A percentile compares a stretch with the other conserved stretches of the same genome.
These are phyloP conservation scores for Arrhamphus sclerolepis DNA, from an alignment of 2,797 vertebrate species.

Conservation along the genomic window DNA sequence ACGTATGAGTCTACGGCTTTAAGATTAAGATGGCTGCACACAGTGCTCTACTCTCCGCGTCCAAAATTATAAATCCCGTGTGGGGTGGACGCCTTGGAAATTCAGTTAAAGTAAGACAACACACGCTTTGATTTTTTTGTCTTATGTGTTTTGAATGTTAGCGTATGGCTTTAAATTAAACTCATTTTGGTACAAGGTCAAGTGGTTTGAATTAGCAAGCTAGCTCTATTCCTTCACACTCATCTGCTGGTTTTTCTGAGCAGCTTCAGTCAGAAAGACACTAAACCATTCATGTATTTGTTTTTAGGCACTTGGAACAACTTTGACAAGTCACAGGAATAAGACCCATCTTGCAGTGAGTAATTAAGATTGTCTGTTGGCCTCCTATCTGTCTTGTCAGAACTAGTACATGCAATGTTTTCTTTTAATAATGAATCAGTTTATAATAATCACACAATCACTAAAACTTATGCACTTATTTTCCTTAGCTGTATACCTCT, in stretches of 20 bases:
- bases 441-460: too few relatives aligned
- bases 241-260: too few relatives aligned
- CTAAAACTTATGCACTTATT: too few relatives aligned
- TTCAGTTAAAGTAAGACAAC: conserved; percentile 72
- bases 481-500: too few relatives aligned
- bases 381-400: too few relatives aligned
- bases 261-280: neutral
- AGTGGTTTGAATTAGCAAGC: conserved; percentile 3
- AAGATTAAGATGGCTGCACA: conserved; percentile 76
- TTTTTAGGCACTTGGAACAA: conserved; percentile 74
- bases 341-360: conserved; percentile 64
- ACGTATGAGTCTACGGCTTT: neutral
- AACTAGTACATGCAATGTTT: too few relatives aligned
- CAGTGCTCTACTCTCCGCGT: conserved; percentile 60
- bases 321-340: conserved; percentile 62
- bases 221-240: too few relatives aligned
- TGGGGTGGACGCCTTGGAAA: conserved; percentile 68
- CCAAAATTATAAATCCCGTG: conserved; percentile 69
- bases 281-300: neutral
- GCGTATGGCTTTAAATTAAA: neutral
- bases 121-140: rapidly evolving
- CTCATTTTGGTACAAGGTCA: conserved; percentile 66
- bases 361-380: conserved; percentile 9
- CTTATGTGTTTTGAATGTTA: neutral
- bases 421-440: too few relatives aligned